Percentiles rank a stretch among this genome's conserved stretches.
These are phyloP conservation scores for Megalops atlanticus DNA, from an alignment of 2,113 vertebrate species.

Conservation along the genomic window DNA sequence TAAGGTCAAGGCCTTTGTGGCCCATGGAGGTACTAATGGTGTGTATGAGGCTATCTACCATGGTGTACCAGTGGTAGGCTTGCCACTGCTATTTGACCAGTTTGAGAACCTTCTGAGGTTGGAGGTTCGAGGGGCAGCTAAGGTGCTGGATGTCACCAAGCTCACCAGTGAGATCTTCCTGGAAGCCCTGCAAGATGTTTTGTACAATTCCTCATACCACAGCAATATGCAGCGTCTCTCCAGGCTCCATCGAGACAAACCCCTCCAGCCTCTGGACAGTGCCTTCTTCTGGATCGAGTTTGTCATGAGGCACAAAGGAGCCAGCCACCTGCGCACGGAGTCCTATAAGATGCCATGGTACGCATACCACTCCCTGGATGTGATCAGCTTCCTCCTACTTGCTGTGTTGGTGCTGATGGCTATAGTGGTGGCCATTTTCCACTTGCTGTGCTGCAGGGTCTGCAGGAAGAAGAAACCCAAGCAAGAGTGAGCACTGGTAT, in stretches of 20 bases:
- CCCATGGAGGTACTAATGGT: constrained; percentile 68
- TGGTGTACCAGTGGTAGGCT: constrained; percentile 60
- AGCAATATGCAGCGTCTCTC: constrained; percentile 65
- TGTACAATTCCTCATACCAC: constrained; percentile 63
- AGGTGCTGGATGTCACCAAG: constrained; percentile 50
- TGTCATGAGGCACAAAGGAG: constrained; percentile 70
- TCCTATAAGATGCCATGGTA: constrained; percentile 70
- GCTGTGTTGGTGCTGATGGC: constrained; percentile 38
- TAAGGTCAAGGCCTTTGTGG: constrained; percentile 63
- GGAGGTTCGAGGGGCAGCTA: constrained; percentile 61
- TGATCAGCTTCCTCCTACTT: constrained; percentile 42
- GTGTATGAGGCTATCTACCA: constrained; percentile 73
- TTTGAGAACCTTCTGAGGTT: constrained; percentile 64
- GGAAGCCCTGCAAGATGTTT: constrained; percentile 55
- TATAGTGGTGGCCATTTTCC: constrained; percentile 35
- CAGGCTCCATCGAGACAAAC: constrained; percentile 61
- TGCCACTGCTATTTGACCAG: constrained; percentile 70
- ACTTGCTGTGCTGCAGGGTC: constrained; percentile 52
- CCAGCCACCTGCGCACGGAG: constrained; percentile 65
- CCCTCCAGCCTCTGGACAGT: constrained; percentile 56
- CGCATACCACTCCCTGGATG: constrained; percentile 64
- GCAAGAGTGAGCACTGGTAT: constrained; percentile 47
- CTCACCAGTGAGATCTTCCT: constrained; percentile 57
- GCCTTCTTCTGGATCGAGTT: constrained; percentile 73
- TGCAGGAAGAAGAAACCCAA: constrained; percentile 62